Evolutionary conservation across 2,113 vertebrate genomes (phyloP), one percentile per base, ranked within the genome.

Genomic region (Cairina moschata): DNA sequence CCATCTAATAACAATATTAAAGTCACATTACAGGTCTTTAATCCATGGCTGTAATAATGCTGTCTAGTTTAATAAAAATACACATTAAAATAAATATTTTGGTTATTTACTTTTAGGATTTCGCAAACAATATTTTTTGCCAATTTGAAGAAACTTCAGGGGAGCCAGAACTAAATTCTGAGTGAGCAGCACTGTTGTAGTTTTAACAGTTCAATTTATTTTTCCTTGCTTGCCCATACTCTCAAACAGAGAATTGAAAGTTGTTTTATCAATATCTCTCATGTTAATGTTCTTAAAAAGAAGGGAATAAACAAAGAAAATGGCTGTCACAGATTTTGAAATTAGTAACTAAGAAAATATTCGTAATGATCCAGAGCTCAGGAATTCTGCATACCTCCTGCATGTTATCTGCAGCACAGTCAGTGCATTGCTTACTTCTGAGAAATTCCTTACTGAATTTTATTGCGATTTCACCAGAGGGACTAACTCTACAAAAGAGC

Each of bases 1-100:
- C 93, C 91, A 95, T 90, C 58, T 88, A 94, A 94, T 94, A 97
- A 97, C 82, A 93, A 69, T 91, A 96, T 96, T 97, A 97, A 96
- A 97, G 93, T 90, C 92, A 60, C 72, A 97, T 97, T 95, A 96
- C 23, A 66, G 38, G 31, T 66, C 90, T 97, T 95, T 95, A 95
- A 96, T 97, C 89, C 67, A 77, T 77, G 50, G 72, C 58, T 86
- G 60, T 86, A 97, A 97, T 97, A 97, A 97, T 67, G 44, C 32
- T 94, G 90, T 97, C 93, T 96, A 44, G 55, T 91, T 95, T 91
- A 91, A 97, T 96, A 96, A 97, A 95, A 96, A 90, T n/a, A 48
- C 48, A 40, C 68, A 88, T 95, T 95, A 77, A 94, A 97, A 95
- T 81, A 95, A 94, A 86, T 88, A 96, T 96, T 95, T 94, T 71